Base-by-base conservation (phyloP, 2,797 vertebrate species). In the Propithecus deckenii region DNA sequence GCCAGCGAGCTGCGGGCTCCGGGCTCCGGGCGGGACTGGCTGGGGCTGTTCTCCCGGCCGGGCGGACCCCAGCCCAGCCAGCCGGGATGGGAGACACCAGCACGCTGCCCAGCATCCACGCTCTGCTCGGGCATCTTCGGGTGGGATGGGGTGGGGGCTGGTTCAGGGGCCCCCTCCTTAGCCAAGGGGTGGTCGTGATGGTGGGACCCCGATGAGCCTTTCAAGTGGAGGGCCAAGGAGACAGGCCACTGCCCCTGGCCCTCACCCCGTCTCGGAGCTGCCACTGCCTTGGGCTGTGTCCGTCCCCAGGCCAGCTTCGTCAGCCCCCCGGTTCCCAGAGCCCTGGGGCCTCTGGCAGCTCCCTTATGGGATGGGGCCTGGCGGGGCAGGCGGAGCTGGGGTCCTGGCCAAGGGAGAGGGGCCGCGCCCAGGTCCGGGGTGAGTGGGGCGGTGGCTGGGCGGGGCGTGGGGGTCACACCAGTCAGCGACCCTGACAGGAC, bases 341-440 rank as follows among this genome's bases (percentile, higher is more conserved):
- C 13, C 65, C 81, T 12, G 0, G 2, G 23, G 79, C 25, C 46
- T 25, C 7, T 0, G 18, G 28, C 78, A 13, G 5, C 30, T 14
- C 20, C 50, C 6, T 9, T 30, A 57, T 38, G 3, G 4, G 5
- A 0, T 11, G 1, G 17, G 55, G 10, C 25, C 1, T 18, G 22
- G 38, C 41, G 25, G 12, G 9, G 35, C 10, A 18, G 41, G 67
- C 18, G 8, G 18, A 65, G 32, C 2, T 11, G 38, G 32, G 17
- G 12, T 15, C n/a, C 88, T 0, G 15, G 22, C 32, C 0, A 8
- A 71, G 30, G n/a, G 25, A 5, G 4, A 15, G 61, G 13, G 18
- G 17, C 25, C 5, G 2, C 2, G 5, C 5, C 9, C 5, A 15
- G 0, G 28, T 32, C 14, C 48, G 50, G 0, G 1, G 59, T 4